A percentile compares a stretch with the other conserved stretches of the same genome.
phyloP scores from a whole-genome alignment of 2,113 vertebrate species.

The Paradisaea rubra region DNA sequence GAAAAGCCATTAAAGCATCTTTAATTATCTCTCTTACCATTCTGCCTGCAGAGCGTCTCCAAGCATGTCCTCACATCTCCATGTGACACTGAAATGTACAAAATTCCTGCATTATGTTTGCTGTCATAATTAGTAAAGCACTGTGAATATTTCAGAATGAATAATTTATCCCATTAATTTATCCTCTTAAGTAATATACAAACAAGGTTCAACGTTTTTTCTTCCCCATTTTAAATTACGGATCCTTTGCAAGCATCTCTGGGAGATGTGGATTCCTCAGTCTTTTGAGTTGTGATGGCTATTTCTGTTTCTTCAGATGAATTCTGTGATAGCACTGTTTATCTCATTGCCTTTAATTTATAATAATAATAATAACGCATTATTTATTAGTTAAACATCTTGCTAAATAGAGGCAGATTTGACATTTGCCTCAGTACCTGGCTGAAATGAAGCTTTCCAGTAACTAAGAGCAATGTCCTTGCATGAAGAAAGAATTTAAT shows the following conservation, averaged over 20 bases:
- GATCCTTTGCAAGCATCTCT: background rate
- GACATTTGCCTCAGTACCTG: background rate
- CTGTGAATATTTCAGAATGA: background rate
- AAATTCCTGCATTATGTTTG: background rate
- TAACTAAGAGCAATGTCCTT: background rate
- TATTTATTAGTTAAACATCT: background rate
- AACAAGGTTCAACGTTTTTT: background rate
- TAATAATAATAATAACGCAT: background rate
- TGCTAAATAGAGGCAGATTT: background rate
- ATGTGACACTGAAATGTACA: background rate
- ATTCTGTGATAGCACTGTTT: background rate
- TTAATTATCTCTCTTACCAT: slow-evolving; percentile 17
- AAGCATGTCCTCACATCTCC: background rate
- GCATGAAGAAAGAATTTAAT: background rate
- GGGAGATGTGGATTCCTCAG: background rate
- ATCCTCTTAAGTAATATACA: background rate
- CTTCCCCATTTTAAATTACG: background rate
- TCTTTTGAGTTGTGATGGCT: background rate
- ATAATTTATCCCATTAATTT: background rate
- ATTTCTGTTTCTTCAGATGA: background rate
- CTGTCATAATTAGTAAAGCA: background rate
- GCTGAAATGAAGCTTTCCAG: background rate
- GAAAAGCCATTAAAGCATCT: slow-evolving; percentile 19
- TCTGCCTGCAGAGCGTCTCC: background rate
- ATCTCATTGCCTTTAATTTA: background rate